phyloP scores from a whole-genome alignment of 2,113 vertebrate species.

The Pseudonaja textilis region DNA sequence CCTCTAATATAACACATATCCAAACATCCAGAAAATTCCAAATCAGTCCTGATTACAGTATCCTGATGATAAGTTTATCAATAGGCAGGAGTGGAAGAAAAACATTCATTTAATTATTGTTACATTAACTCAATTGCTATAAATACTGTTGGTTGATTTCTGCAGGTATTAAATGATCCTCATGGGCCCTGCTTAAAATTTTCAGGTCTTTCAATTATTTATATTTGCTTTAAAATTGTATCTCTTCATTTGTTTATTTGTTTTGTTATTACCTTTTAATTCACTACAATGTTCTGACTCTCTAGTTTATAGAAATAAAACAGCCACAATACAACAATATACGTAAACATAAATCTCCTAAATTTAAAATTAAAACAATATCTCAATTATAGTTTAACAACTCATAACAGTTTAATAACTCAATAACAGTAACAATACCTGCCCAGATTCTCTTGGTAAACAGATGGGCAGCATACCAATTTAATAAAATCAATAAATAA shows the following conservation, averaged over 20 bases:
- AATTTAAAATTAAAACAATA: not conserved
- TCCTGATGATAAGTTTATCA: not conserved
- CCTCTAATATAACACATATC: not conserved
- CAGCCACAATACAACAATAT: not conserved
- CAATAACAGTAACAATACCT: not conserved
- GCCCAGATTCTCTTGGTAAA: not conserved
- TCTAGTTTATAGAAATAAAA: not conserved
- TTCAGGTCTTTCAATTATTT: not conserved
- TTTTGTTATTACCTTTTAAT: not conserved
- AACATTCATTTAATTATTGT: not conserved
- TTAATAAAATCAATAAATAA: not conserved
- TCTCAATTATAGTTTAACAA: not conserved
- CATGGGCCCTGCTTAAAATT: not conserved
- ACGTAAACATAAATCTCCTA: not conserved
- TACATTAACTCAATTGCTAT: not conserved
- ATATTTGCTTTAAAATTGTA: not conserved
- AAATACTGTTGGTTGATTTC: not conserved
- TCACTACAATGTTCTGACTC: not conserved
- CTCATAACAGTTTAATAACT: not conserved
- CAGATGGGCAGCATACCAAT: not conserved
- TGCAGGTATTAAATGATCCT: not conserved
- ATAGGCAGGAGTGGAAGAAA: not conserved
- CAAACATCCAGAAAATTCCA: not conserved
- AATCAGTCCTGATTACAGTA: not conserved
- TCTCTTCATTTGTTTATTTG: not conserved